Percentiles rank a stretch among this genome's conserved stretches.
Evolutionary conservation across 2,797 vertebrate species (phyloP).

Genomic region (Luscinia luscinia): DNA sequence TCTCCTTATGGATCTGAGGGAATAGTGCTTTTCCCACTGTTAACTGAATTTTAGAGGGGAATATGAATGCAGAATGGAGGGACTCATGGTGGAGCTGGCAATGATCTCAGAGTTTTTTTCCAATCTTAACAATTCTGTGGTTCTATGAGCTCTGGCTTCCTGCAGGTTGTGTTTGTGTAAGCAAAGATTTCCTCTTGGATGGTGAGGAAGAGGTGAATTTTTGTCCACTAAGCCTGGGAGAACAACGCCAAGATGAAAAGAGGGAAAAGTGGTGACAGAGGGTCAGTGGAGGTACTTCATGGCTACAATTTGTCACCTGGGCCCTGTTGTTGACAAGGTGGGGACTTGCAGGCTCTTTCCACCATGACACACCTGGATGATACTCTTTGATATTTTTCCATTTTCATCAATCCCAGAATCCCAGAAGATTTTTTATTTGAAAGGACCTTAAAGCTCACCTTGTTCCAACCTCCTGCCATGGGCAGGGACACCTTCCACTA

Average conservation of each 20-base stretch:
- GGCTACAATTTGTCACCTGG: background rate
- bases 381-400: background rate
- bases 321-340: background rate
- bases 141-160: background rate
- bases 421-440: background rate
- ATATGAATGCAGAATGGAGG: background rate
- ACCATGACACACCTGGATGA: accelerated
- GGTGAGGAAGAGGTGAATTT: background rate
- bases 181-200: background rate
- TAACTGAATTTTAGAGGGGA: background rate
- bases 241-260: background rate
- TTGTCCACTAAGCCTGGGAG: background rate
- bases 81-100: accelerated
- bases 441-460: background rate
- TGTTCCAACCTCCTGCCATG: background rate
- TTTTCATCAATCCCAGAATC: background rate
- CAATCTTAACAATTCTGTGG: accelerated
- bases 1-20: background rate
- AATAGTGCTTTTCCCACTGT: background rate
- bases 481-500: background rate
- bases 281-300: background rate
- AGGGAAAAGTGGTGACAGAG: background rate
- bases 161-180: background rate
- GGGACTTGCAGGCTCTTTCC: background rate
- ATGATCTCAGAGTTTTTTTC: background rate